Evolutionary conservation across 2,888 invertebrate species (phyloP).

Genomic region (Dendrolimus pini): DNA sequence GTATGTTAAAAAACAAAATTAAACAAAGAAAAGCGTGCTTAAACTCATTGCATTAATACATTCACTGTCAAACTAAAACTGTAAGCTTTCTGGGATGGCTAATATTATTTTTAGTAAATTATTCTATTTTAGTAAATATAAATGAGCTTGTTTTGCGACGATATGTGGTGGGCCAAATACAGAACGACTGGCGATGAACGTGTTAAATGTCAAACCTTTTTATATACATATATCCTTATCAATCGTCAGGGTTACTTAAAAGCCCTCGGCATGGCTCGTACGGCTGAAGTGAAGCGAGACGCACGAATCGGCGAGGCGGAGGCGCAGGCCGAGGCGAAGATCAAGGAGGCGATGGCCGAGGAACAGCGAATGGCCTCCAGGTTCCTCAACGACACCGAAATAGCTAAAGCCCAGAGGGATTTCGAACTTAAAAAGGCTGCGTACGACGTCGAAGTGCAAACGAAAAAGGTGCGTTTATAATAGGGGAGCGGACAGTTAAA

Average conservation of each 20-base stretch:
- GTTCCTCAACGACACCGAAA: conserved; percentile 96
- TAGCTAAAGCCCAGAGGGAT: conserved; percentile 97
- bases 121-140: too few relatives aligned
- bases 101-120: too few relatives aligned
- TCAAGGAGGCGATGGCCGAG: conserved; percentile 97
- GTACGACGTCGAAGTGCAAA: conserved; percentile 97
- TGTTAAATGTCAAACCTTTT: too few relatives aligned
- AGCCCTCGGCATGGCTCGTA: conserved; percentile 96
- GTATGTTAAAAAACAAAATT: neutral
- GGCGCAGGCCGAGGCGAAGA: conserved; percentile 93
- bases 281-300: conserved; percentile 96
- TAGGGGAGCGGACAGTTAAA: too few relatives aligned
- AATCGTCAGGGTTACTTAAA: conserved; percentile 87
- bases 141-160: too few relatives aligned
- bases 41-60: neutral
- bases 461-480: conserved; percentile 80
- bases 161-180: too few relatives aligned
- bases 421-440: conserved; percentile 98
- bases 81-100: too few relatives aligned
- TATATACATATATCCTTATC: too few relatives aligned
- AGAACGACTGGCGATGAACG: too few relatives aligned
- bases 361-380: conserved; percentile 97
- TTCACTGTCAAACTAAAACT: too few relatives aligned
- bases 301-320: conserved; percentile 98
- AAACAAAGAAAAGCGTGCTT: neutral